A percentile compares a stretch with the other conserved stretches of the same genome.
These are phyloP conservation scores for Limnephilus marmoratus DNA, from an alignment of 2,888 invertebrate species.

Conservation along the genomic window DNA sequence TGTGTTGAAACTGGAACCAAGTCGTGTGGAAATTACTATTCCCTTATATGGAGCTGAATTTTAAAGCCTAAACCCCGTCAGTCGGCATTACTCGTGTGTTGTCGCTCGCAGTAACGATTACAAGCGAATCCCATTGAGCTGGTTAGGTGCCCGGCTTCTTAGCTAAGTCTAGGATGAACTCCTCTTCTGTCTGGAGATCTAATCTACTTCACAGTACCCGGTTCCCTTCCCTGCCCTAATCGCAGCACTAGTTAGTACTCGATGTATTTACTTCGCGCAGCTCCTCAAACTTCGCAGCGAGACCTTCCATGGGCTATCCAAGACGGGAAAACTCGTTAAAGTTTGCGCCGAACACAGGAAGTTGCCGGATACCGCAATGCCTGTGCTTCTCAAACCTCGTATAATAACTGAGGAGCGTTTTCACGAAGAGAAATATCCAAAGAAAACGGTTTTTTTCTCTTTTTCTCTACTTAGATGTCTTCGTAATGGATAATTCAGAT, in stretches of 20 bases:
- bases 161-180: not conserved
- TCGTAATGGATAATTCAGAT: too few relatives aligned
- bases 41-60: not conserved
- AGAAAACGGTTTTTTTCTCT: too few relatives aligned
- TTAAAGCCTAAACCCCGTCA: not conserved
- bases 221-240: not conserved
- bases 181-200: not conserved
- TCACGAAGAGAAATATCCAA: too few relatives aligned
- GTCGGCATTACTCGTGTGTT: not conserved
- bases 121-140: not conserved
- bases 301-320: slow-evolving; percentile 13
- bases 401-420: not conserved
- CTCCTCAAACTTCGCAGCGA: slow-evolving; percentile 29
- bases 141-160: not conserved
- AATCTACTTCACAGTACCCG: not conserved
- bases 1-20: not conserved
- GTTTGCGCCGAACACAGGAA: slow-evolving; percentile 1
- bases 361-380: slow-evolving; percentile 18
- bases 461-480: too few relatives aligned
- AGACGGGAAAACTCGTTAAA: slow-evolving; percentile 29
- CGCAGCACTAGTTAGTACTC: not conserved
- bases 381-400: not conserved
- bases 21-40: not conserved
- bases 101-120: not conserved
- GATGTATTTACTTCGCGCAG: not conserved